Evolutionary conservation across 2,113 vertebrate species (phyloP), one percentile per base, ranked within the genome.

Genomic region (Macaca mulatta): DNA sequence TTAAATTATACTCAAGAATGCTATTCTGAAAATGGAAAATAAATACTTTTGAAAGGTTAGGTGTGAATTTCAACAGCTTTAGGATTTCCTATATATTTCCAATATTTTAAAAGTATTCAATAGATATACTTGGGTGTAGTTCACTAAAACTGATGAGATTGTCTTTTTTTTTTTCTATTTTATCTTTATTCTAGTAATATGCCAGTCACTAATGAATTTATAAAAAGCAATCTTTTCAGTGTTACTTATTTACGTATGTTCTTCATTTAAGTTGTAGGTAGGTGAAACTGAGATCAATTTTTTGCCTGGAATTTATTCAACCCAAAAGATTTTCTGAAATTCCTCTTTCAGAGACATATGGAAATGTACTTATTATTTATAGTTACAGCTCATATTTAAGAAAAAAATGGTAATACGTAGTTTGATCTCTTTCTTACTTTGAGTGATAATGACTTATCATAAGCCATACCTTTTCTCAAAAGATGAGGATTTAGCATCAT

Each of bases 1-100:
- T 95, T 90, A 94, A 57, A 85, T 89, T 85, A 82, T 23, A n/a
- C 30, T 77, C 85, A 93, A 75, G 70, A 70, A 69, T 77, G 27
- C 59, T 90, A 57, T 57, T 82, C 70, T 92, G 0, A 90, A 97
- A 90, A 77, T 70, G n/a, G 70, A 82, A 90, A 61, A 61, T 23
- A 90, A 89, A 38, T 81, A 93, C 32, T 83, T 95, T 52, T 50
- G 40, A 83, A 55, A 93, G 17, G 11, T 79, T 43, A 43, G 3
- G 2, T 38, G 12, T 59, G 25, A 48, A 57, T 77, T 77, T 90
- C n/a, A 93, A 45, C 48, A 67, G 77, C 13, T 80, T 77, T 77
- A 69, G 23, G 50, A 16, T 69, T 52, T 92, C 61, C 55, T 86
- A n/a, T 90, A 35, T 61, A 40, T 50, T 94, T 45, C 40, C n/a